These are phyloP conservation scores for Natator depressus DNA, from an alignment of 2,113 vertebrate species.

Conservation along the genomic window DNA sequence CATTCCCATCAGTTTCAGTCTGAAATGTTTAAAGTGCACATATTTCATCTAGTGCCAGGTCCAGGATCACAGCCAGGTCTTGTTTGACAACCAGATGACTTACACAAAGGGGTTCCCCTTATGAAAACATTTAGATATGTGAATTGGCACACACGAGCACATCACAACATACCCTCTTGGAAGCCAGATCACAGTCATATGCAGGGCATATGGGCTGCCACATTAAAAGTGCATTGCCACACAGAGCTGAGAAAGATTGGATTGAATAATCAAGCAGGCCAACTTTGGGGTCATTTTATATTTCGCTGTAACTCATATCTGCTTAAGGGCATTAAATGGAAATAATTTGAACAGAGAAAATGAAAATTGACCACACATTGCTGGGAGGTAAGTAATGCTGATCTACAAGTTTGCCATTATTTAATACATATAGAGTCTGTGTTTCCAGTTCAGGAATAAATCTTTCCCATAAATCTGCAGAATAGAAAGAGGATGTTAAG, in stretches of 20 bases:
- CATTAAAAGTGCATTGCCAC: rapidly evolving
- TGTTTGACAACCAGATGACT: slow-evolving; percentile 76
- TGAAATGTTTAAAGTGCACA: slow-evolving; percentile 60
- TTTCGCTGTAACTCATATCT: not conserved
- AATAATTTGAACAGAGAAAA: not conserved
- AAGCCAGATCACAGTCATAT: not conserved
- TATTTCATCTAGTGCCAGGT: slow-evolving; percentile 69
- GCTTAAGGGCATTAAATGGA: not conserved
- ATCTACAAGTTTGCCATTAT: not conserved
- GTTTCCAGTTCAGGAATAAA: not conserved
- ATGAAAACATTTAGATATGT: slow-evolving; percentile 37
- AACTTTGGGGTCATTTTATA: not conserved
- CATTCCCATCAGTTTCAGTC: slow-evolving; percentile 44
- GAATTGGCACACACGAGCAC: slow-evolving; percentile 28
- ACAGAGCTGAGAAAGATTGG: not conserved
- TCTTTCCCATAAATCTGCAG: not conserved
- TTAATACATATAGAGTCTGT: rapidly evolving
- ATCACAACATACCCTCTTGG: slow-evolving; percentile 28
- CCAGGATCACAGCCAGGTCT: slow-evolving; percentile 56
- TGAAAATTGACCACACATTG: not conserved
- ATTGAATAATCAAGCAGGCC: not conserved
- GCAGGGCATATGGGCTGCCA: slow-evolving; percentile 39
- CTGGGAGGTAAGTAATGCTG: not conserved
- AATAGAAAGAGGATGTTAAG: not conserved
- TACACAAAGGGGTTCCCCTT: slow-evolving; percentile 69